phyloP scores from a whole-genome alignment of 1,140 invertebrate species.

The Leucophenga varia region DNA sequence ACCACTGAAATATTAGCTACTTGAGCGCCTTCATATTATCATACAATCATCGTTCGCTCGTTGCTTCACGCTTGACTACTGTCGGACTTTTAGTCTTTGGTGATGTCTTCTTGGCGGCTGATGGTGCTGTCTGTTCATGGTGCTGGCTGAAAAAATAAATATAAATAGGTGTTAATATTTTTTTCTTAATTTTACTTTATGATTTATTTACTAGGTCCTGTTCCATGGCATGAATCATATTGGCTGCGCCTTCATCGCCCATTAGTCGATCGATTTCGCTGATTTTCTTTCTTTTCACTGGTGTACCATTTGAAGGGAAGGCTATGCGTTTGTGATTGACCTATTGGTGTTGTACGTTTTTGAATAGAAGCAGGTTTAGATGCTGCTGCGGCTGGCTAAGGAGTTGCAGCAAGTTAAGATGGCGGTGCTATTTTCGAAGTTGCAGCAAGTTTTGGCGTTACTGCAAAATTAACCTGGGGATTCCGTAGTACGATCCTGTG shows the following conservation, averaged over 20 bases:
- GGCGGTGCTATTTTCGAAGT: too few relatives aligned
- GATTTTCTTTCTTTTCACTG: slow-evolving; percentile 58
- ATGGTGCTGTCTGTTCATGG: too few relatives aligned
- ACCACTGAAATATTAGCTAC: too few relatives aligned
- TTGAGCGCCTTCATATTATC: too few relatives aligned
- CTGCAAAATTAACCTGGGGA: too few relatives aligned
- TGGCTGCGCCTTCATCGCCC: slow-evolving; percentile 79
- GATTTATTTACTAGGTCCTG: slow-evolving; percentile 56
- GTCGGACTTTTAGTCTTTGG: too few relatives aligned
- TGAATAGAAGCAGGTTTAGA: not conserved
- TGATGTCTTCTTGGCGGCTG: too few relatives aligned
- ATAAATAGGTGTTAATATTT: not conserved
- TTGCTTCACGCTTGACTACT: too few relatives aligned
- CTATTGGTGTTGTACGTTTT: slow-evolving; percentile 3
- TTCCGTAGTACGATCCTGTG: too few relatives aligned
- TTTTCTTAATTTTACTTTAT: slow-evolving; percentile 28
- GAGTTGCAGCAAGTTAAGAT: too few relatives aligned
- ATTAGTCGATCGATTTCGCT: slow-evolving; percentile 72
- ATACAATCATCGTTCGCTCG: too few relatives aligned
- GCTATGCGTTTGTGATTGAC: slow-evolving; percentile 8
- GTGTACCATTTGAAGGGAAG: slow-evolving; percentile 6
- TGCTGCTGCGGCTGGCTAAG: not conserved
- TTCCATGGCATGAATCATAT: slow-evolving; percentile 74
- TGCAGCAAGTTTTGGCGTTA: too few relatives aligned
- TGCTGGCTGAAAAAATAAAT: slow-evolving; percentile 9